Percentiles rank a stretch among this genome's conserved stretches.
These are phyloP conservation scores for Brachyptera putata DNA, from an alignment of 2,888 invertebrate species.

Conservation along the genomic window DNA sequence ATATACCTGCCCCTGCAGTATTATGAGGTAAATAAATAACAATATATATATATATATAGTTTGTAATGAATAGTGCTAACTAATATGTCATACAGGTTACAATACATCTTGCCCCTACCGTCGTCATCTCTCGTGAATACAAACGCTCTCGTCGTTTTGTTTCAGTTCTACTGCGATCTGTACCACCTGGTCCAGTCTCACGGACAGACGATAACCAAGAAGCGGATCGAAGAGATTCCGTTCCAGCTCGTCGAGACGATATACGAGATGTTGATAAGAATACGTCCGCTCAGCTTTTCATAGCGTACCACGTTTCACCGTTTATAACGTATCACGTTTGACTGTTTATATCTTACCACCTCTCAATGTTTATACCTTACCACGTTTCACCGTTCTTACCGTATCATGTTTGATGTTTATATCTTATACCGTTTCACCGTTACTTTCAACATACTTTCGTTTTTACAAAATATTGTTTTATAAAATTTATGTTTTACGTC, in stretches of 20 bases:
- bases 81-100: too few species aligned
- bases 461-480: too few species aligned
- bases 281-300: constrained; percentile 62
- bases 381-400: too few species aligned
- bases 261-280: constrained; percentile 54
- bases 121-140: neutral
- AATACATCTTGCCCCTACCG: too few species aligned
- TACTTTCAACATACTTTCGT: too few species aligned
- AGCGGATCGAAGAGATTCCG: constrained; percentile 53
- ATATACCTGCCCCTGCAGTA: too few species aligned
- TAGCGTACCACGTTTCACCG: constrained; percentile 38
- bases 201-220: constrained; percentile 56
- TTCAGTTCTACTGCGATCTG: constrained; percentile 69
- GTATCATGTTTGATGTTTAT: neutral
- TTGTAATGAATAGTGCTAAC: too few species aligned
- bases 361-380: too few species aligned
- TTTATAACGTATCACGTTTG: neutral
- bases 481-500: too few species aligned
- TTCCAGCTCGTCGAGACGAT: constrained; percentile 58
- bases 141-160: constrained; percentile 31
- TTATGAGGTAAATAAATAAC: too few species aligned
- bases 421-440: too few species aligned
- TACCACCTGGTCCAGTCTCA: constrained; percentile 64
- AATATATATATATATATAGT: too few species aligned
- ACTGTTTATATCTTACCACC: neutral